Base-by-base conservation (phyloP, 2,113 vertebrate genomes). In the Acanthisitta chloris region DNA sequence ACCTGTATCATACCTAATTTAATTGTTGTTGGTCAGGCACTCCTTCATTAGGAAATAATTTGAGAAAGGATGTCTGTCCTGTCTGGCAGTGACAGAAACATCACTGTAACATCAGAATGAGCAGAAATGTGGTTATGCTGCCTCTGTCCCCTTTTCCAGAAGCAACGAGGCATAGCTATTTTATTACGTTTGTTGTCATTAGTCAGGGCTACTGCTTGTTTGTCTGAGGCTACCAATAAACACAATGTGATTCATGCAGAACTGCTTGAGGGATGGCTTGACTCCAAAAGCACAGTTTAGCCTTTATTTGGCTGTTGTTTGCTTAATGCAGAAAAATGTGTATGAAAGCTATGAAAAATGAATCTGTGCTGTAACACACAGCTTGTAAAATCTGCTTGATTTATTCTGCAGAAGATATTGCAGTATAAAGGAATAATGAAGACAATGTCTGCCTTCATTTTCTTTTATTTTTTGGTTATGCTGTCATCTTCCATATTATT, bases 291-390 rank as follows among this genome's bases (percentile, higher is more conserved):
- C 66, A 85, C 74, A 80, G 78, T 95, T 96, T 96, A 96, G 81
- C 91, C 54, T 94, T 95, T 93, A 90, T 96, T 93, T 96, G 90
- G 34, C 95, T 93, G 74, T 95, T 91, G 85, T 93, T 97, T 93
- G 20, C 81, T 82, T 95, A 92, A 91, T 92, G 93, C 93, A 92
- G 91, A 95, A 94, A 96, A 88, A 95, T 94, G 45, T 91, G 34
- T 95, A 28, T 86, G 85, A 96, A 94, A 93, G 71, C 93, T 91
- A 90, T 91, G 90, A 93, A 95, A 95, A 96, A 96, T 91, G 87
- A 90, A 93, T 90, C 85, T 95, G 54, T 90, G 17, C 93, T 95
- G 85, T 93, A 92, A 93, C 87, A 81, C 54, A 55, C 46, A 48
- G 90, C 92, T 93, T 94, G 71, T 97, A 96, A 90, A 96, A 92